phyloP scores from a whole-genome alignment of 2,888 invertebrate species.

The Subacronicta megacephala region DNA sequence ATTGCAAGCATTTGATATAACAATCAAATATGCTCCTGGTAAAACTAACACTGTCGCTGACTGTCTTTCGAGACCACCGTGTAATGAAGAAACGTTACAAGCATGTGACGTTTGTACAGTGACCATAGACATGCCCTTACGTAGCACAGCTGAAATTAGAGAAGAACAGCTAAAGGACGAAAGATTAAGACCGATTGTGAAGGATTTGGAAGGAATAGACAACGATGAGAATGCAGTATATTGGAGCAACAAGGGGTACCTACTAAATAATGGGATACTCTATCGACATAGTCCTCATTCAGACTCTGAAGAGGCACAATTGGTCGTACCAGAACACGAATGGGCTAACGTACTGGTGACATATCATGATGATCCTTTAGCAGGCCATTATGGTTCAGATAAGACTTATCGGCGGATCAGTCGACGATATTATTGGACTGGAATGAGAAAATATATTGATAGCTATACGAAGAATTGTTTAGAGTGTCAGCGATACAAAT shows the following conservation, averaged over 20 bases:
- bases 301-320: conserved; percentile 12
- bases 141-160: conserved; percentile 8
- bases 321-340: conserved; percentile 24
- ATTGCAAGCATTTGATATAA: conserved; percentile 36
- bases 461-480: conserved; percentile 55
- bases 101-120: conserved; percentile 8
- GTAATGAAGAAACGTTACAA: not conserved
- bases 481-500: conserved; percentile 63
- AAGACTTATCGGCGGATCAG: conserved; percentile 45
- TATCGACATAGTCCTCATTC: conserved; percentile 3
- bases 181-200: not conserved
- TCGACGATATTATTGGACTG: conserved; percentile 43
- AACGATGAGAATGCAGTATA: not conserved
- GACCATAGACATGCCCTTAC: conserved; percentile 3
- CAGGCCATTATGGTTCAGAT: not conserved
- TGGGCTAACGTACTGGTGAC: conserved; percentile 5
- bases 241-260: conserved; percentile 12
- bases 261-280: conserved; percentile 13
- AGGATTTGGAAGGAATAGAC: not conserved
- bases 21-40: conserved; percentile 18
- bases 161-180: conserved; percentile 9
- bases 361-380: conserved; percentile 4
- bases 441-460: conserved; percentile 31
- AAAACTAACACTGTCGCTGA: conserved; percentile 42
- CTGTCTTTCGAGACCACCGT: conserved; percentile 6